These are phyloP conservation scores for Drosophila emarginata DNA, from an alignment of 2,888 invertebrate species.

Conservation along the genomic window DNA sequence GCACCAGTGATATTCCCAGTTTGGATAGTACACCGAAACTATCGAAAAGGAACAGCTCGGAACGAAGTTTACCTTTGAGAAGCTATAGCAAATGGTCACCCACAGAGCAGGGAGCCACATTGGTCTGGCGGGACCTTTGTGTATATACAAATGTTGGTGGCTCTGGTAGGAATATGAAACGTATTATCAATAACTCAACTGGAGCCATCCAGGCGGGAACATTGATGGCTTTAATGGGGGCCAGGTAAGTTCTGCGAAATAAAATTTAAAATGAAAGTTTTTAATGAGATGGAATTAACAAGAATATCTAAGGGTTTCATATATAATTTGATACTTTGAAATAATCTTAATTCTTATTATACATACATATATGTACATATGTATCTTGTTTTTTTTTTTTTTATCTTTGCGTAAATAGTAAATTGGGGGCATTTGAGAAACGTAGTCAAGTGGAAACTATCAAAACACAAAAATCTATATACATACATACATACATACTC, in stretches of 20 bases:
- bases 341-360: neutral
- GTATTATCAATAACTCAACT: constrained; percentile 91
- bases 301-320: too few relatives aligned
- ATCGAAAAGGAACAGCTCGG: constrained; percentile 79
- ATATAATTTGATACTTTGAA: too few relatives aligned
- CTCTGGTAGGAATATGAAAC: constrained; percentile 84
- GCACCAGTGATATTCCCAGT: constrained; percentile 48
- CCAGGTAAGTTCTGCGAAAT: constrained; percentile 85
- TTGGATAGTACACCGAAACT: constrained; percentile 63
- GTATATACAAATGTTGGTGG: constrained; percentile 85
- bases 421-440: constrained; percentile 1
- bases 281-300: constrained; percentile 2
- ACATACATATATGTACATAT: neutral
- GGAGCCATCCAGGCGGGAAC: constrained; percentile 92
- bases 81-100: constrained; percentile 85
- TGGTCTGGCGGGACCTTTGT: constrained; percentile 91
- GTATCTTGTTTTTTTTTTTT: neutral
- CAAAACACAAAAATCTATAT: constrained; percentile 8
- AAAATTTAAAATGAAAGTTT: constrained; percentile 3
- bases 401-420: neutral
- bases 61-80: constrained; percentile 80
- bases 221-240: constrained; percentile 92
- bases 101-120: constrained; percentile 86
- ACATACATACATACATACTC: too few relatives aligned
- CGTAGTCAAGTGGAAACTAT: constrained; percentile 28